These are phyloP conservation scores for Epinephelus moara DNA, from an alignment of 2,113 vertebrate genomes.

Conservation along the genomic window DNA sequence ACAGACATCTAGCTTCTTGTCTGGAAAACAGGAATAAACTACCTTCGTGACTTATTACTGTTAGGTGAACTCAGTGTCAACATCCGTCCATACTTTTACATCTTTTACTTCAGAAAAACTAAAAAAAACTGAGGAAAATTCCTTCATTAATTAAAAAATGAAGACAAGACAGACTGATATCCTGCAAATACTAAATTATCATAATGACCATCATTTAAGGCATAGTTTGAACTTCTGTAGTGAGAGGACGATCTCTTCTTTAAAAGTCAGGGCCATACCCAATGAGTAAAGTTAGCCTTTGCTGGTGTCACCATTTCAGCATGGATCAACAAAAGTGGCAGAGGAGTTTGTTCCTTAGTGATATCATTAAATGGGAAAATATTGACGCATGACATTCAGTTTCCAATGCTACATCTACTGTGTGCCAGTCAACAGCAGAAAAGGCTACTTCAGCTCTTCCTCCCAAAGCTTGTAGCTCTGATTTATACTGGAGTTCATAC, in stretches of 20 bases:
- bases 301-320: constrained; percentile 27
- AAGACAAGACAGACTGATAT: not conserved
- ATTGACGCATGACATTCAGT: not conserved
- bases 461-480: not conserved
- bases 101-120: constrained; percentile 12
- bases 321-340: not conserved
- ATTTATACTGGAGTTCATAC: not conserved
- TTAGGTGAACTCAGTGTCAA: not conserved
- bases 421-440: not conserved
- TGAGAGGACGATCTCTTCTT: not conserved
- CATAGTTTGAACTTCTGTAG: constrained; percentile 21
- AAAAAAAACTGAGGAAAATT: not conserved
- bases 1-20: not conserved
- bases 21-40: constrained; percentile 34
- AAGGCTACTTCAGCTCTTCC: constrained; percentile 6
- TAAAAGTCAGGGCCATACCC: not conserved
- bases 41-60: not conserved
- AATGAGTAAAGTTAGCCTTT: not conserved
- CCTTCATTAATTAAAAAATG: constrained; percentile 35
- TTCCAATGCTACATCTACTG: not conserved
- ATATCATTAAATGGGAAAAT: not conserved
- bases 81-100: not conserved
- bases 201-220: constrained; percentile 29
- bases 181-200: constrained; percentile 3
- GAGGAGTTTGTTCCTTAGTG: constrained; percentile 6